A percentile compares a stretch with the other conserved stretches of the same genome.
These are phyloP conservation scores for Cherax quadricarinatus DNA, from an alignment of 1,140 invertebrate genomes.

Conservation along the genomic window DNA sequence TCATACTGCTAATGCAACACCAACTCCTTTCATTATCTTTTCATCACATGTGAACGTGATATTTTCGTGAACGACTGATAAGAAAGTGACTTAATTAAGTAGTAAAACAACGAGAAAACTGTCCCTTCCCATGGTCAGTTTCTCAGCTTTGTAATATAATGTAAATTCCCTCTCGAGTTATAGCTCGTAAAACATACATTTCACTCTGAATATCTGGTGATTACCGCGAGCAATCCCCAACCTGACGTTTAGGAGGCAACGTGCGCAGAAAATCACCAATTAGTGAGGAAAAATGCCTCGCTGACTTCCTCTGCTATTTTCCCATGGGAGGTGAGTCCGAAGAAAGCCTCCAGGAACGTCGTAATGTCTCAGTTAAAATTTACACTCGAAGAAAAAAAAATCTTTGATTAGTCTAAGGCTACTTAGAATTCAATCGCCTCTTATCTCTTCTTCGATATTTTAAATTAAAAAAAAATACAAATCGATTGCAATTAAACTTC, in stretches of 20 bases:
- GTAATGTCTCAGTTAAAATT: too few species aligned
- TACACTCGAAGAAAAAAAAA: too few species aligned
- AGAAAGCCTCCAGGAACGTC: too few species aligned
- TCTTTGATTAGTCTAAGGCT: too few species aligned
- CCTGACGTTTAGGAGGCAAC: background rate
- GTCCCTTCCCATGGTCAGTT: background rate
- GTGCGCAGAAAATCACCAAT: slow-evolving; percentile 8
- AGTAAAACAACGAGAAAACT: background rate
- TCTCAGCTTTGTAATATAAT: slow-evolving; percentile 1
- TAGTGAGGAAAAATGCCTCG: background rate
- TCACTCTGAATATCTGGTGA: background rate
- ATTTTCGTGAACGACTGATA: too few species aligned
- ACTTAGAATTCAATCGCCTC: too few species aligned
- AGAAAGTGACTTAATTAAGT: background rate
- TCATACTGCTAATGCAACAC: too few species aligned
- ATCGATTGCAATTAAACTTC: too few species aligned
- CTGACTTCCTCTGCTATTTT: background rate
- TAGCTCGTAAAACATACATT: slow-evolving; percentile 17
- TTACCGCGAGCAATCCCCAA: background rate
- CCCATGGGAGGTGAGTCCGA: background rate
- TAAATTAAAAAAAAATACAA: too few species aligned
- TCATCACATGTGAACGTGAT: too few species aligned
- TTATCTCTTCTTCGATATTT: too few species aligned
- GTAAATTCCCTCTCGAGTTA: slow-evolving; percentile 19
- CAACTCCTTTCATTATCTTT: too few species aligned